These are phyloP conservation scores for Triplophysa bombifrons DNA, from an alignment of 2,797 vertebrate genomes.

Conservation along the genomic window DNA sequence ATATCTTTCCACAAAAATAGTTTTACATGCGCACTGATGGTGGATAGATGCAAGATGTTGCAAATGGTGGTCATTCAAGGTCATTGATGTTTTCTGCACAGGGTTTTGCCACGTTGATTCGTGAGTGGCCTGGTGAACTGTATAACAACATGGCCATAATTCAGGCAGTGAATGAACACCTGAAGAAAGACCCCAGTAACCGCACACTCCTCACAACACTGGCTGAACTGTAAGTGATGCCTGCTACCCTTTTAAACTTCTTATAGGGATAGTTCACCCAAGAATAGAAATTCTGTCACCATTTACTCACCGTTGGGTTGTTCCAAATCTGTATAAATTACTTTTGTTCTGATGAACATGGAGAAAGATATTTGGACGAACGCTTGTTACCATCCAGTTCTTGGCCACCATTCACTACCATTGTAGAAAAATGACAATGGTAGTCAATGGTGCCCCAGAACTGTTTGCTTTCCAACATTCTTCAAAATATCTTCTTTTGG, in stretches of 20 bases:
- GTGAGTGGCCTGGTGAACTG: conserved; percentile 96
- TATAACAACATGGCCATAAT: conserved; percentile 97
- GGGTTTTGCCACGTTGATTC: conserved; percentile 94
- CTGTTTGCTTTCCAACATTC: too few relatives aligned
- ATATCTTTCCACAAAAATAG: not conserved
- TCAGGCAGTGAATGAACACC: conserved; percentile 89
- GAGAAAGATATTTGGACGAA: too few relatives aligned
- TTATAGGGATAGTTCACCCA: too few relatives aligned
- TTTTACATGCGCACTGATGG: not conserved
- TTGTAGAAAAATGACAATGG: too few relatives aligned
- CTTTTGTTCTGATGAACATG: too few relatives aligned
- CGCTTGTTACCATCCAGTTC: too few relatives aligned
- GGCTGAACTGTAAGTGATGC: conserved; percentile 88
- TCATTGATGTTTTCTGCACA: conserved; percentile 58
- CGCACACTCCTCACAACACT: conserved; percentile 88
- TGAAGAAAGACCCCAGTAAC: conserved; percentile 90
- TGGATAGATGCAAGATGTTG: not conserved
- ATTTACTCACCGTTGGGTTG: too few relatives aligned
- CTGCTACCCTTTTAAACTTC: not conserved
- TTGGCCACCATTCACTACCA: too few relatives aligned
- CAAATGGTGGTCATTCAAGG: not conserved
- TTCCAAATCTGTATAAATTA: too few relatives aligned
- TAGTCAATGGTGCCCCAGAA: too few relatives aligned
- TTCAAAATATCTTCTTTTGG: too few relatives aligned
- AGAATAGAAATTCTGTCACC: too few relatives aligned